Evolutionary conservation across 1,140 invertebrate genomes (phyloP), one percentile per base, ranked within the genome.

Genomic region (Brachionus calyciflorus): DNA sequence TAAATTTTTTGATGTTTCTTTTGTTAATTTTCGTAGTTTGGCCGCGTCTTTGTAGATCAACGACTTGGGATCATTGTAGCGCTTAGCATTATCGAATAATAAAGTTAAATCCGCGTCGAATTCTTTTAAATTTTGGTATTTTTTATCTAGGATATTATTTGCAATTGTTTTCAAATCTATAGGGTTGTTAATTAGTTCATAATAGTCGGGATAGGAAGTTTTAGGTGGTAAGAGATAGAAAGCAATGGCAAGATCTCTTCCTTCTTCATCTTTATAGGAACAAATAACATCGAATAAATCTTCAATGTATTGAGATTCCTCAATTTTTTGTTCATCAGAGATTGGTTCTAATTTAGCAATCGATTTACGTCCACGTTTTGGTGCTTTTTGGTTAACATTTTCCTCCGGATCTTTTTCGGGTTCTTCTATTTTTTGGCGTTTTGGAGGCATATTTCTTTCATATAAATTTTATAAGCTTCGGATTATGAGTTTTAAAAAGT

Each of bases 61-160:
- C 0, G 94, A 97, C n/a, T 91, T 91, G 83, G 98, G 95, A 81
- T 96, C 92, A 82, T 98, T 98, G 86, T 96, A 98, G n/a, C 90
- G 91, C 75, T 86, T 84, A 17, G 96, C 95, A 87, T 98, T 98
- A 79, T 92, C 91, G 82, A 95, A 98, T 37, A 98, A 83, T 68
- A 95, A 89, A 87, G 92, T 91, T 79, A 98, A 94, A 83, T 98
- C 95, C 70, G 90, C 89, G 82, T 96, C 93, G 28, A 98, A 84
- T 77, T 97, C 94, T 79, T 92, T 90, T 78, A 98, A 88, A 79
- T 91, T 91, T 4, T 87, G 86, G 82, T 96, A 96, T 89, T 80
- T 80, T 78, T 84, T 81, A 21, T 84, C 82, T 78, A 82, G 81
- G 19, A 87, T 84, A 30, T 81, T 80, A 77, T 80, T 78, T 82